These are phyloP conservation scores for Sebastes oblongus DNA, from an alignment of 2,797 vertebrate species.

Conservation along the genomic window DNA sequence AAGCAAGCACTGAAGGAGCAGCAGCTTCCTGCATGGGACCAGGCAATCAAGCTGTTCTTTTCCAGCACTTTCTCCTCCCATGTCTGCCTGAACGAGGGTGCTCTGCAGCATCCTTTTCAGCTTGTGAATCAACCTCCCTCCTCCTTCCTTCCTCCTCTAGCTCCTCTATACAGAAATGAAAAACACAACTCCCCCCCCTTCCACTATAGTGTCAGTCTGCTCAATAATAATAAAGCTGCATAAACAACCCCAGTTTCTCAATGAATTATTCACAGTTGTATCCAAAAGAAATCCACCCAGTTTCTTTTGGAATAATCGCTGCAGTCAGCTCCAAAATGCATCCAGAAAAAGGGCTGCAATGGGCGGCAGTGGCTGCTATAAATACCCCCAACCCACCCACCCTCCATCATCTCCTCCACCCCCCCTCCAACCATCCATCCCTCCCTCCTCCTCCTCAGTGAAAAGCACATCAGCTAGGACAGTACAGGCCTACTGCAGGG, in stretches of 20 bases:
- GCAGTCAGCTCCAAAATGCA: slow-evolving; percentile 72
- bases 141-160: background rate
- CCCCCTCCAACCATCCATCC: slow-evolving; percentile 26
- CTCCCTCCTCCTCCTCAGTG: slow-evolving; percentile 39
- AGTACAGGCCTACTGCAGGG: slow-evolving; percentile 68
- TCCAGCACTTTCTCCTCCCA: slow-evolving; percentile 70
- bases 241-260: slow-evolving; percentile 32
- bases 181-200: background rate
- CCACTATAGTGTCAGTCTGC: slow-evolving; percentile 23
- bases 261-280: slow-evolving; percentile 68
- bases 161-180: slow-evolving; percentile 4
- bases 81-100: slow-evolving; percentile 31
- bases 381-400: slow-evolving; percentile 62
- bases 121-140: slow-evolving; percentile 63
- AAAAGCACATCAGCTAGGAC: slow-evolving; percentile 74
- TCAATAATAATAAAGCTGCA: slow-evolving; percentile 46
- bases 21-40: slow-evolving; percentile 51
- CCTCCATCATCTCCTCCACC: background rate
- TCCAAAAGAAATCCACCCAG: slow-evolving; percentile 33
- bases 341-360: slow-evolving; percentile 63
- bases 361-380: slow-evolving; percentile 73
- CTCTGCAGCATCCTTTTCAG: slow-evolving; percentile 71
- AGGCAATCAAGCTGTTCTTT: slow-evolving; percentile 49
- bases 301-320: slow-evolving; percentile 59
- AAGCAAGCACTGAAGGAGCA: slow-evolving; percentile 15